Evolutionary conservation across 1,140 invertebrate species (phyloP).

Genomic region (Brachionus rotundiformis): DNA sequence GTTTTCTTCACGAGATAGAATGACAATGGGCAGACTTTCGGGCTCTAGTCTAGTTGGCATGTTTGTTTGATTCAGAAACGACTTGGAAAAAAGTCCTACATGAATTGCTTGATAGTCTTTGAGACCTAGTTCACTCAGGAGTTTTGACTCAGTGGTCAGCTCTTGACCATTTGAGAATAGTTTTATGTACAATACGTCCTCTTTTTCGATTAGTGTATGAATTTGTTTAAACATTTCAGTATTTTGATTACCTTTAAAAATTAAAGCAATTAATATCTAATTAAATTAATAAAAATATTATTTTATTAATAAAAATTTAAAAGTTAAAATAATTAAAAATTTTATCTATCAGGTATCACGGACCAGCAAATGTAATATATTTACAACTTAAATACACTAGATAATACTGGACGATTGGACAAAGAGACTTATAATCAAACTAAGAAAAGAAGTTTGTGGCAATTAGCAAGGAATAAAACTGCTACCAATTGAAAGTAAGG

Average conservation of each 20-base stretch:
- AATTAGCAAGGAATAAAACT: no score
- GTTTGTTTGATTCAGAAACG: neutral
- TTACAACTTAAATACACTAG: no score
- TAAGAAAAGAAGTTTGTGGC: no score
- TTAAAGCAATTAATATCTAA: no score
- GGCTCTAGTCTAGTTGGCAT: neutral
- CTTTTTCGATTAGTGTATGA: slow-evolving; percentile 15
- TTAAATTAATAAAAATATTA: no score
- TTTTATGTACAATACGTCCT: slow-evolving; percentile 23
- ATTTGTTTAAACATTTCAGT: neutral
- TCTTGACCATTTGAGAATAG: neutral
- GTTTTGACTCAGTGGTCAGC: slow-evolving; percentile 25
- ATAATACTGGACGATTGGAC: no score
- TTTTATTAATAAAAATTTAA: no score
- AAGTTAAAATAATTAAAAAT: no score
- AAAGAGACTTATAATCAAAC: no score
- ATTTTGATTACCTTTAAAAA: slow-evolving; percentile 28
- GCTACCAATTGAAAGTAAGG: no score
- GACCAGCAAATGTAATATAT: no score
- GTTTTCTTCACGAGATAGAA: slow-evolving; percentile 11
- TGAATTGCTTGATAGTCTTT: slow-evolving; percentile 30
- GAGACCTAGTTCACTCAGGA: slow-evolving; percentile 9
- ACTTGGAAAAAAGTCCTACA: neutral
- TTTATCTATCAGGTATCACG: no score
- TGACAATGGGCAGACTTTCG: neutral